Conservation (phyloP, 2,113 vertebrate genomes). For the Solea solea region DNA sequence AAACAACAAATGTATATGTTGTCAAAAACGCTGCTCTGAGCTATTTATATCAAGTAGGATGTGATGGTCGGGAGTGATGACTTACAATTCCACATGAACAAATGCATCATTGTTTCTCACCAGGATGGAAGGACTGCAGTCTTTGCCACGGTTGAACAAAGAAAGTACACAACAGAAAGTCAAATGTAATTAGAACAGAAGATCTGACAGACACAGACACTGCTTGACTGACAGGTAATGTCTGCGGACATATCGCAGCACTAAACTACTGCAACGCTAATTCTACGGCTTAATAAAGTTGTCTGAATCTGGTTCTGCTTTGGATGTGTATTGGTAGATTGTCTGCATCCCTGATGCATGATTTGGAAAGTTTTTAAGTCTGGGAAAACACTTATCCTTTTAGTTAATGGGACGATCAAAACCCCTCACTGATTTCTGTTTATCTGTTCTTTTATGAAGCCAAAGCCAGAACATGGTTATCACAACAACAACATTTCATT, state of each 20-base stretch:
- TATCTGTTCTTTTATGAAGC: too few relatives aligned
- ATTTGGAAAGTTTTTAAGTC: too few relatives aligned
- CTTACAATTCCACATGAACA: not conserved
- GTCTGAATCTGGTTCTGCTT: too few relatives aligned
- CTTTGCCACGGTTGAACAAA: not conserved
- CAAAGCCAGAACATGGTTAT: too few relatives aligned
- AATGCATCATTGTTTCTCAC: not conserved
- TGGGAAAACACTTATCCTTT: too few relatives aligned
- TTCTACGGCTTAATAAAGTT: not conserved
- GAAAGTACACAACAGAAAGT: slow-evolving; percentile 5
- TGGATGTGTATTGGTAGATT: too few relatives aligned
- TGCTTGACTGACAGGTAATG: not conserved
- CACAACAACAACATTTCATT: too few relatives aligned
- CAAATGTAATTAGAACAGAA: not conserved
- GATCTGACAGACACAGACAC: not conserved
- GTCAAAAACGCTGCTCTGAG: not conserved
- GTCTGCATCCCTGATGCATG: too few relatives aligned
- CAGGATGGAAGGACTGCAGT: not conserved
- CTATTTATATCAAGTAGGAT: not conserved
- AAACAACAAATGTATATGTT: not conserved
- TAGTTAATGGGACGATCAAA: too few relatives aligned
- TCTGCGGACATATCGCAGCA: slow-evolving; percentile 1
- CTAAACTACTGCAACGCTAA: not conserved
- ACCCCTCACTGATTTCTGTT: too few relatives aligned
- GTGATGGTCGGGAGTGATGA: not conserved